phyloP scores from a whole-genome alignment of 1,140 invertebrate genomes.

The Heterodera schachtii region DNA sequence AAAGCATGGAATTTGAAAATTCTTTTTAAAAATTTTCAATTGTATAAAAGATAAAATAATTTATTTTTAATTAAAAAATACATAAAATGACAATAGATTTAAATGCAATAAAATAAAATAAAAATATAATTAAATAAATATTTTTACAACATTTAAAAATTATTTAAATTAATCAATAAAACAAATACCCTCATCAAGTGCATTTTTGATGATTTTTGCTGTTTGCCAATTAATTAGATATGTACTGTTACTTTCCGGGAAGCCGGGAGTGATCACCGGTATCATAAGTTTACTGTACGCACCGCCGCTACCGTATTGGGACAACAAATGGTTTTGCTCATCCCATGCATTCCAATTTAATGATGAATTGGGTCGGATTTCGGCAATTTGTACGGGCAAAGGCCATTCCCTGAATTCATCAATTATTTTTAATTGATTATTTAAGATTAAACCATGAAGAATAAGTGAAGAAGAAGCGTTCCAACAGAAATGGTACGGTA shows the following conservation, averaged over 20 bases:
- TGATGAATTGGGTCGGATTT: not conserved
- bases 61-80: not conserved
- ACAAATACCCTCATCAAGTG: not conserved
- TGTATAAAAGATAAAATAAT: too few species aligned
- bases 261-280: constrained; percentile 1
- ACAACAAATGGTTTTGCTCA: not conserved
- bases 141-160: too few species aligned
- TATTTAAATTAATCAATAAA: not conserved
- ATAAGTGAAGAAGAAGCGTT: constrained; percentile 13
- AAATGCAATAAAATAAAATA: too few species aligned
- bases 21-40: too few species aligned
- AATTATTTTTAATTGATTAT: not conserved
- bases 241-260: not conserved
- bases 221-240: not conserved
- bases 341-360: not conserved
- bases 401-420: not conserved
- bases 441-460: not conserved
- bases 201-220: not conserved
- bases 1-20: too few species aligned
- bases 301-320: not conserved
- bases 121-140: too few species aligned
- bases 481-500: constrained; percentile 14
- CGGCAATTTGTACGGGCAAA: not conserved
- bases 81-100: too few species aligned
- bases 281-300: not conserved